Percentiles rank a stretch among this genome's conserved stretches.
These are phyloP conservation scores for Petromus typicus DNA, from an alignment of 2,113 vertebrate species.

Conservation along the genomic window DNA sequence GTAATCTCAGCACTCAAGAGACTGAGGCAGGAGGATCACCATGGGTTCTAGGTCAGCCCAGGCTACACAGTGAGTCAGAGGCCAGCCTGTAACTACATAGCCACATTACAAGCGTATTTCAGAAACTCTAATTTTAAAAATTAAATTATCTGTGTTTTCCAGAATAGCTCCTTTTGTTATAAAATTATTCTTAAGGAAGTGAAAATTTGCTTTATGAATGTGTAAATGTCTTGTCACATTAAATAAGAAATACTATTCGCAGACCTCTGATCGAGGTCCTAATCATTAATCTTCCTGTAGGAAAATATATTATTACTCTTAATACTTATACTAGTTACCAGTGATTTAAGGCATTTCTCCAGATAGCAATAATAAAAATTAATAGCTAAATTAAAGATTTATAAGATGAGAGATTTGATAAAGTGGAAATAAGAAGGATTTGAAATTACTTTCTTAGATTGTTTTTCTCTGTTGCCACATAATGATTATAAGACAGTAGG, in stretches of 20 bases:
- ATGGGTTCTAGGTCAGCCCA: not conserved
- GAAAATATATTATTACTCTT: not conserved
- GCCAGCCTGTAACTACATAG: not conserved
- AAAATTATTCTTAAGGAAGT: not conserved
- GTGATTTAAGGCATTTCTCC: conserved; percentile 14
- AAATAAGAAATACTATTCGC: not conserved
- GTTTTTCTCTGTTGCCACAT: not conserved
- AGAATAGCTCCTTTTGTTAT: not conserved
- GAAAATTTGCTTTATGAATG: not conserved
- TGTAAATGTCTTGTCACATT: not conserved
- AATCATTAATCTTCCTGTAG: not conserved
- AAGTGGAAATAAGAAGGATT: not conserved
- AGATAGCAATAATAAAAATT: conserved; percentile 5
- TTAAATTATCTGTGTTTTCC: not conserved
- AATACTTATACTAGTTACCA: not conserved
- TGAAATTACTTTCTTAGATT: not conserved
- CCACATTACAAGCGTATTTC: not conserved
- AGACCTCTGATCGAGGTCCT: not conserved
- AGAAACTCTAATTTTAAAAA: not conserved
- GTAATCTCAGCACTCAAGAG: not conserved
- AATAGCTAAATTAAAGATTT: conserved; percentile 47
- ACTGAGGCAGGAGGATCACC: not conserved
- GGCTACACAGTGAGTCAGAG: not conserved
- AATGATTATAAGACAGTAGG: not conserved
- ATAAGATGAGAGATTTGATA: not conserved